These are phyloP conservation scores for Drepana arcuata DNA, from an alignment of 1,140 invertebrate species.

Conservation along the genomic window DNA sequence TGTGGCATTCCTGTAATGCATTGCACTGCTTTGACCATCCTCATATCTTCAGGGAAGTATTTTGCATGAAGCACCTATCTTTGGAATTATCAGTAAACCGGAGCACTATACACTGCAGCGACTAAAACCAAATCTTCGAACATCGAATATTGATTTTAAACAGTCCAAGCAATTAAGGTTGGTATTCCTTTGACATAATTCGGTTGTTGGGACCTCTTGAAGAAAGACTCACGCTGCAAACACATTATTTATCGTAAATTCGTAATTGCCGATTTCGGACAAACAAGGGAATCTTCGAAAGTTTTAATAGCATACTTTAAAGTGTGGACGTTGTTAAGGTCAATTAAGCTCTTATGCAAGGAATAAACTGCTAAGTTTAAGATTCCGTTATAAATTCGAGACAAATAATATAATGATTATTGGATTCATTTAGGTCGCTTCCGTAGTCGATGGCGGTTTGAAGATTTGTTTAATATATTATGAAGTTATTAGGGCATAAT, in stretches of 20 bases:
- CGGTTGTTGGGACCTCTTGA: no score
- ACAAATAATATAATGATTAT: no score
- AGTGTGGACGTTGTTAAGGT: no score
- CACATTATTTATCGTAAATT: slow-evolving; percentile 55
- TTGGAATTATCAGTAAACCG: slow-evolving; percentile 58
- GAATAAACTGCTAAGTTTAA: no score
- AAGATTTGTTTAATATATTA: no score
- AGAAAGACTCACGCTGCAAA: slow-evolving; percentile 16
- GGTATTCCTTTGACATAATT: not conserved
- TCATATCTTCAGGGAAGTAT: slow-evolving; percentile 64
- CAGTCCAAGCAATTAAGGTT: slow-evolving; percentile 1
- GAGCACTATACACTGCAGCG: slow-evolving; percentile 32
- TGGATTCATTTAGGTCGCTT: no score
- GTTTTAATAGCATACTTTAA: slow-evolving; percentile 43
- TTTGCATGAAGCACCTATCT: slow-evolving; percentile 65
- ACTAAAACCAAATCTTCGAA: no score
- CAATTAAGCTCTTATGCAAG: no score
- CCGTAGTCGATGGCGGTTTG: no score
- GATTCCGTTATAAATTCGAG: no score
- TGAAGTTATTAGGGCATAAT: no score
- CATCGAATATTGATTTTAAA: slow-evolving; percentile 13
- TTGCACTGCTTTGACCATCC: slow-evolving; percentile 46
- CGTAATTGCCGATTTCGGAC: slow-evolving; percentile 47
- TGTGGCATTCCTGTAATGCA: slow-evolving; percentile 53
- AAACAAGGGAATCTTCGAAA: slow-evolving; percentile 34